Conservation (phyloP, 1,140 invertebrate genomes). For the Magallana gigas region DNA sequence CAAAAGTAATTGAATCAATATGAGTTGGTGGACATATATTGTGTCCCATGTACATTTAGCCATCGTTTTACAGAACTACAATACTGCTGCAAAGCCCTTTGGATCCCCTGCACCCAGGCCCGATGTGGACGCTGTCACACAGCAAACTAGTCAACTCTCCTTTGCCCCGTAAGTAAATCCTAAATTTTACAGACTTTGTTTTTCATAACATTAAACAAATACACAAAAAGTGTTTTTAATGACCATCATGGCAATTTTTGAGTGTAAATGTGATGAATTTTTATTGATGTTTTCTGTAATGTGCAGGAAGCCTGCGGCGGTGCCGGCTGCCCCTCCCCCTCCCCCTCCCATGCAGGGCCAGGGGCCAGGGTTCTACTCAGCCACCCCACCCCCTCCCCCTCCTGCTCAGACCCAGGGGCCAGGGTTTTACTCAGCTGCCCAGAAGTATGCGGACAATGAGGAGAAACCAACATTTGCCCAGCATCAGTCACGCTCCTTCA, state of each 20-base stretch:
- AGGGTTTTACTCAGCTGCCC: constrained; percentile 50
- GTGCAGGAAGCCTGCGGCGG: background rate
- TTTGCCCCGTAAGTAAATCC: constrained; percentile 53
- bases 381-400: constrained; percentile 44
- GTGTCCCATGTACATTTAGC: too few relatives aligned
- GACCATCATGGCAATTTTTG: too few relatives aligned
- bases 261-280: too few relatives aligned
- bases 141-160: constrained; percentile 68
- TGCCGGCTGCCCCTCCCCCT: constrained; percentile 4
- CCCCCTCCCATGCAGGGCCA: constrained; percentile 52
- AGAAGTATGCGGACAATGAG: constrained; percentile 72
- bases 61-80: constrained; percentile 68
- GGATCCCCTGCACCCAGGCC: constrained; percentile 58
- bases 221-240: too few relatives aligned
- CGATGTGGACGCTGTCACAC: constrained; percentile 57
- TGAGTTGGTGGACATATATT: too few relatives aligned
- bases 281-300: background rate
- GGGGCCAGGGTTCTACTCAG: constrained; percentile 24
- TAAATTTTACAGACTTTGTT: too few relatives aligned
- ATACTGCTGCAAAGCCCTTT: constrained; percentile 72
- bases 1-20: too few relatives aligned
- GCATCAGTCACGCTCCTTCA: constrained; percentile 77
- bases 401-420: constrained; percentile 51
- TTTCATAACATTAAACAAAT: too few relatives aligned
- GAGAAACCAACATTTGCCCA: constrained; percentile 61